Conservation (phyloP, 2,888 invertebrate species). For the Oligia strigilis region DNA sequence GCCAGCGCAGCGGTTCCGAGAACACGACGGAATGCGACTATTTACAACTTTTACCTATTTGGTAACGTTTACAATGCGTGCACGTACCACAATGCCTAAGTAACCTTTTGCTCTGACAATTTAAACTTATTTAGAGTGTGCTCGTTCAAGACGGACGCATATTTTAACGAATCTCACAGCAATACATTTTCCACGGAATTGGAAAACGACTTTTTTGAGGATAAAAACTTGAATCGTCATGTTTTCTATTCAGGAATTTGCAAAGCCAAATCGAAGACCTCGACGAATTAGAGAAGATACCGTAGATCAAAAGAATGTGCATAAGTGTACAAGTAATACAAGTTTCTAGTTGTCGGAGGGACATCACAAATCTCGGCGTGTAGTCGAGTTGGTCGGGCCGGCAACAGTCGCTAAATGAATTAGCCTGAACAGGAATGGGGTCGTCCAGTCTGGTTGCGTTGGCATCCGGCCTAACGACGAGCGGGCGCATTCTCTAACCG, state of each 20-base stretch:
- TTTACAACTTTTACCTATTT: constrained; percentile 90
- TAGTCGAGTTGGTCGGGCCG: constrained; percentile 70
- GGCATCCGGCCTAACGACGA: constrained; percentile 90
- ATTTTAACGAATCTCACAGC: constrained; percentile 24
- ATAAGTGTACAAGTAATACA: constrained; percentile 31
- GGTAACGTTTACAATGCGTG: constrained; percentile 86
- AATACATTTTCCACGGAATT: constrained; percentile 14
- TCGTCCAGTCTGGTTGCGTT: constrained; percentile 89
- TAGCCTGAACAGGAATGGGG: constrained; percentile 89
- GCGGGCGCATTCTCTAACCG: constrained; percentile 83
- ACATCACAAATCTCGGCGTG: constrained; percentile 66
- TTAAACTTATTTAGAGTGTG: constrained; percentile 62
- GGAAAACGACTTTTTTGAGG: background rate
- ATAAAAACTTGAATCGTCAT: background rate
- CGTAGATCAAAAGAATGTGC: constrained; percentile 25
- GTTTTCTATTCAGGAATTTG: constrained; percentile 23
- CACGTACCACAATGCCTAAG: constrained; percentile 80
- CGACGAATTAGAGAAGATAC: constrained; percentile 9
- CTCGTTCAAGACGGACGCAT: constrained; percentile 55
- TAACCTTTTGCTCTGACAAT: constrained; percentile 79
- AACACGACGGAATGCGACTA: constrained; percentile 87
- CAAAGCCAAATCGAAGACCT: background rate
- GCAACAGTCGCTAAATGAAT: constrained; percentile 87
- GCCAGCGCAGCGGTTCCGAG: constrained; percentile 84
- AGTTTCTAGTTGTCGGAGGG: constrained; percentile 42